phyloP scores from a whole-genome alignment of 35 echinoderm and acorn worm genomes.

The Ophioderma brevispina region DNA sequence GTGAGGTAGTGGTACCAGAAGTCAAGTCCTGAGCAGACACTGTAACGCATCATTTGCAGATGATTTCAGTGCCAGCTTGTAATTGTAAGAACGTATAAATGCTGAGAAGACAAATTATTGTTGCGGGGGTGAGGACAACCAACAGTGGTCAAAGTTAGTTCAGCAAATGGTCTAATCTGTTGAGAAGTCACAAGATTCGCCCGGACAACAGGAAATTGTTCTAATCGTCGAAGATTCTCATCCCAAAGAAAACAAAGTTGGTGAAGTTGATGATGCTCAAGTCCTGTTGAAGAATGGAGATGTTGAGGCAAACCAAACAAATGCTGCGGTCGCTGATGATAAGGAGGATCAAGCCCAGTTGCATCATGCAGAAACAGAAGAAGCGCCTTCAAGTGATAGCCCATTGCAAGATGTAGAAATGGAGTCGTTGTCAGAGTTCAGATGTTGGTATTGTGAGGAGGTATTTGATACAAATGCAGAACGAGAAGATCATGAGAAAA shows the following conservation, averaged over 20 bases:
- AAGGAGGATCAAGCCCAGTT: too few species aligned
- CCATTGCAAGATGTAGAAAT: too few species aligned
- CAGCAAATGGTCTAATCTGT: not conserved
- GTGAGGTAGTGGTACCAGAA: too few species aligned
- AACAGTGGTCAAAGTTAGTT: not conserved
- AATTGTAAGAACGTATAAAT: too few species aligned
- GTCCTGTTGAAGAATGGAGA: not conserved
- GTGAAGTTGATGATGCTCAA: not conserved
- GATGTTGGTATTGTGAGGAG: constrained; percentile 1
- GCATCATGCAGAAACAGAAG: too few species aligned
- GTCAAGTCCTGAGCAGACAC: too few species aligned
- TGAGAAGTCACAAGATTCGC: not conserved
- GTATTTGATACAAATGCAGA: not conserved
- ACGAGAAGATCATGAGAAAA: not conserved
- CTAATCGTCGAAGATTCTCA: not conserved
- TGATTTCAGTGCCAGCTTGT: too few species aligned
- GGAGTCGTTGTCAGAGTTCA: not conserved
- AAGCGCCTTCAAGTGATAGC: too few species aligned
- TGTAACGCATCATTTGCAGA: too few species aligned
- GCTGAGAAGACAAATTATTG: too few species aligned
- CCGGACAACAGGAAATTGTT: not conserved
- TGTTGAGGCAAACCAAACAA: not conserved
- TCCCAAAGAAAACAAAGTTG: not conserved
- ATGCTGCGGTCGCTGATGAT: not conserved
- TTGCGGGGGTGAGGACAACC: not conserved